Conservation (phyloP, 2,113 vertebrate species). For the Leptobrachium ailaonicum region DNA sequence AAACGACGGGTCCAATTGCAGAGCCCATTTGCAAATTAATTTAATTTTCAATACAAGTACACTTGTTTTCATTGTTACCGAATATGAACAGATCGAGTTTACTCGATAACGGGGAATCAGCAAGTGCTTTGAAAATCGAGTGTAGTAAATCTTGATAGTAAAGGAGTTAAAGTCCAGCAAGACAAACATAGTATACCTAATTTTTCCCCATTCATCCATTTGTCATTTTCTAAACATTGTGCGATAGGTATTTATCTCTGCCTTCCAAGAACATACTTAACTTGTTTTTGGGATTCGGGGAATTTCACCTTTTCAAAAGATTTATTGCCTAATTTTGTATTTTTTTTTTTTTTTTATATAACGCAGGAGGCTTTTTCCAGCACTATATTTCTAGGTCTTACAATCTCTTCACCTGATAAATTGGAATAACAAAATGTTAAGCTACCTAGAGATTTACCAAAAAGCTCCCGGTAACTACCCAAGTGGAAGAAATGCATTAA, state of each 20-base stretch:
- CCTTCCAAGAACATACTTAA: background rate
- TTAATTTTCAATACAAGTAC: no score
- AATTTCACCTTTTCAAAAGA: background rate
- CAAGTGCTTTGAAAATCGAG: no score
- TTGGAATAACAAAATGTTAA: background rate
- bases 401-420: background rate
- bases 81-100: no score
- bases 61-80: no score
- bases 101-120: no score
- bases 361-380: background rate
- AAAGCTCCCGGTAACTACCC: background rate
- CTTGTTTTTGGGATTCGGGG: constrained; percentile 7
- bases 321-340: background rate
- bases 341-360: background rate
- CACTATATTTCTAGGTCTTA: constrained; percentile 13
- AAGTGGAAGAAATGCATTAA: background rate
- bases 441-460: background rate
- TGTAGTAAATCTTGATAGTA: no score
- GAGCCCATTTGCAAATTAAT: no score
- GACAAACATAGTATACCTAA: no score
- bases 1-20: no score
- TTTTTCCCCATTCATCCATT: no score
- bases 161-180: no score
- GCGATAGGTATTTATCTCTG: background rate
- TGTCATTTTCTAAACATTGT: background rate